Conservation (phyloP, 2,888 invertebrate species). For the Abscondita cerata region DNA sequence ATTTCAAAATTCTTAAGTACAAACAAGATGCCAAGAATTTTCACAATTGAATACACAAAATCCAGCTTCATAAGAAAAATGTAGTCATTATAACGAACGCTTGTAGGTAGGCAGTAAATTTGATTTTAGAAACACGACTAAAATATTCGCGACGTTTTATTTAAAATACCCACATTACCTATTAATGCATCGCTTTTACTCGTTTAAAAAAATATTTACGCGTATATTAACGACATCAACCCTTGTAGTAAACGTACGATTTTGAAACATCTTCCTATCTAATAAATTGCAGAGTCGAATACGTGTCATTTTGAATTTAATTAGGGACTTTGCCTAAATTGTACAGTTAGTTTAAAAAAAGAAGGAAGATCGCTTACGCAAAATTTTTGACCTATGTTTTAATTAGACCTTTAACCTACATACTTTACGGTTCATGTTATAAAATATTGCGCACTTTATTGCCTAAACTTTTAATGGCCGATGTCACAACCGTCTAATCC, state of each 20-base stretch:
- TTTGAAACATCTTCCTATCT: constrained; percentile 12
- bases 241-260: constrained; percentile 7
- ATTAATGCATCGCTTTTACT: neutral
- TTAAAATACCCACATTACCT: constrained; percentile 8
- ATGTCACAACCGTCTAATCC: neutral
- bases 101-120: constrained; percentile 40
- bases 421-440: constrained; percentile 13
- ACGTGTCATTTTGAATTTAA: constrained; percentile 21
- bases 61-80: constrained; percentile 38
- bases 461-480: constrained; percentile 13
- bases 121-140: constrained; percentile 33
- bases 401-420: constrained; percentile 21
- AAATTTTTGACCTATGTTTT: constrained; percentile 22
- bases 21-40: constrained; percentile 38
- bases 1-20: constrained; percentile 34
- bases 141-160: constrained; percentile 32
- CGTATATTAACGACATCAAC: neutral
- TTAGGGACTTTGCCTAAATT: constrained; percentile 17
- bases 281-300: constrained; percentile 11
- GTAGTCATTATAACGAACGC: constrained; percentile 38
- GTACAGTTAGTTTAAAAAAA: constrained; percentile 13
- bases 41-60: constrained; percentile 39
- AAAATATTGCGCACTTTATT: constrained; percentile 9
- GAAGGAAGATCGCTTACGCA: constrained; percentile 17
- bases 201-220: neutral